phyloP scores from a whole-genome alignment of 2,113 vertebrate genomes.

The Leiothrix lutea region DNA sequence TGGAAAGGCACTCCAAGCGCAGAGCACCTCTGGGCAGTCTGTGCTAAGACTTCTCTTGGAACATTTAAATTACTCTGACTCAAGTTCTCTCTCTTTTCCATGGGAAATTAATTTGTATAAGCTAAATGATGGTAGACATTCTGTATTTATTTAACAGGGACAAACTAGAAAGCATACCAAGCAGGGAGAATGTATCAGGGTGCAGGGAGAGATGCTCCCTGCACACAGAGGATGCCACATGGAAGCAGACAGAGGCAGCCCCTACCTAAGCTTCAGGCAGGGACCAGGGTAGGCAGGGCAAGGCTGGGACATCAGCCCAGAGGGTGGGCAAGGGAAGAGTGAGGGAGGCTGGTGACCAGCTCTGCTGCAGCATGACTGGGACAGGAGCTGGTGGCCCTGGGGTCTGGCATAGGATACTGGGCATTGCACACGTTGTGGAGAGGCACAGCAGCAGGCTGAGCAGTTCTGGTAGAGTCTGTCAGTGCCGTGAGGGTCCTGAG shows the following conservation, averaged over 20 bases:
- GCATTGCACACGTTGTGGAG: background rate
- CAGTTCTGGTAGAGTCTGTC: background rate
- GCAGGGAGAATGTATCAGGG: background rate
- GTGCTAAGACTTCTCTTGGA: background rate
- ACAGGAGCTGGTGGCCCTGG: background rate
- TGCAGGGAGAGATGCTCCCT: background rate
- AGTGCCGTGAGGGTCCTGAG: background rate
- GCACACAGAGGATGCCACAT: background rate
- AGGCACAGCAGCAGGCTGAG: background rate
- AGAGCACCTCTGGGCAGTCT: background rate
- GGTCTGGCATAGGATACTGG: background rate
- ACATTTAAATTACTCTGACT: slow-evolving; percentile 47
- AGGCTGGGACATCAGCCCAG: background rate
- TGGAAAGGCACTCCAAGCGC: background rate
- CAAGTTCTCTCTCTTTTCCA: slow-evolving; percentile 40
- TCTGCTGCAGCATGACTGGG: background rate
- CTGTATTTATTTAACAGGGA: slow-evolving; percentile 25
- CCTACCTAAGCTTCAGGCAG: too few relatives aligned
- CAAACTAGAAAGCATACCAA: slow-evolving; percentile 2
- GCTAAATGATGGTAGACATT: background rate
- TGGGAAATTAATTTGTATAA: background rate
- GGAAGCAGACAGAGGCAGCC: background rate
- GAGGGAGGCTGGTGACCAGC: background rate
- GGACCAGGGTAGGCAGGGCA: background rate
- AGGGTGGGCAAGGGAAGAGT: background rate